Conservation (phyloP, 2,797 vertebrate genomes). For the Cyprinodon diabolis region DNA sequence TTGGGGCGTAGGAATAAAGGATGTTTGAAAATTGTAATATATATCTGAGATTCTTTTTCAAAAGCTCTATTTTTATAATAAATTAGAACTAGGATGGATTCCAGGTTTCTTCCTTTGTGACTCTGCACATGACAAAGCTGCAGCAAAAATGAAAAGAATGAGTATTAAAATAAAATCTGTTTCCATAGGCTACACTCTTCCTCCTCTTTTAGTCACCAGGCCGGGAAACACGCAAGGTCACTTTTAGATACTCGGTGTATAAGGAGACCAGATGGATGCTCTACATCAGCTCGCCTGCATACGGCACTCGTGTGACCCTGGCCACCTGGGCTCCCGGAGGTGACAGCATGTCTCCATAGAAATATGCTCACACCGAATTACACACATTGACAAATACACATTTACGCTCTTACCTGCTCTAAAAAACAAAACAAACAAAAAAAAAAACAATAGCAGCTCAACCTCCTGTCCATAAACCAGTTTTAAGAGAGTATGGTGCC, state of each 20-base stretch:
- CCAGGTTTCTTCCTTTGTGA: not conserved
- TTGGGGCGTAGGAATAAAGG: not conserved
- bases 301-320: conserved; percentile 67
- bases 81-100: not conserved
- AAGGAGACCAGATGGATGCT: conserved; percentile 72
- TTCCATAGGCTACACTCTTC: conserved; percentile 1
- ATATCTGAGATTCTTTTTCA: not conserved
- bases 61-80: not conserved
- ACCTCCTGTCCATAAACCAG: conserved; percentile 6
- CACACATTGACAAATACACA: conserved; percentile 1
- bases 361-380: conserved; percentile 23
- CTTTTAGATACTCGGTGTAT: conserved; percentile 34
- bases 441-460: not conserved
- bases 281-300: conserved; percentile 62
- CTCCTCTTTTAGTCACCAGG: conserved; percentile 12
- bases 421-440: not conserved
- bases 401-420: conserved; percentile 17
- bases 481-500: not conserved
- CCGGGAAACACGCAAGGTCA: conserved; percentile 60
- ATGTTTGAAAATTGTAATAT: not conserved
- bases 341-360: conserved; percentile 54
- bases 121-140: not conserved
- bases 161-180: conserved; percentile 3
- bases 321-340: conserved; percentile 69
- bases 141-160: not conserved